Conservation (phyloP, 92 coral and sea anemone genomes). For the Heliopora coerulea region DNA sequence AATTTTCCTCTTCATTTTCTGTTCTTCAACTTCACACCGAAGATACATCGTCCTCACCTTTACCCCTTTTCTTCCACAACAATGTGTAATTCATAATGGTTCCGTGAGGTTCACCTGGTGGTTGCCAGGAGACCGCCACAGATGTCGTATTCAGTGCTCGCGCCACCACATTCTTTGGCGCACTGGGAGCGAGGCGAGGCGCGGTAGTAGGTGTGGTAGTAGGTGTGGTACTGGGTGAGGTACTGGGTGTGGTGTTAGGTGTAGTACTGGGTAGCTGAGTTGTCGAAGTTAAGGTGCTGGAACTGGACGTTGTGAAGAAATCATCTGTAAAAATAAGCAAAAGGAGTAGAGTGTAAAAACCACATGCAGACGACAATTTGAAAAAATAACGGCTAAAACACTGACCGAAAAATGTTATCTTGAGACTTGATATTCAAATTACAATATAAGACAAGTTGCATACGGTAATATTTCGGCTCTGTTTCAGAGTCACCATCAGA, state of each 20-base stretch:
- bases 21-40: too few relatives aligned
- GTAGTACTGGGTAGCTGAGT: not conserved
- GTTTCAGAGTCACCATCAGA: too few relatives aligned
- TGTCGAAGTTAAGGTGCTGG: constrained; percentile 43
- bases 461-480: too few relatives aligned
- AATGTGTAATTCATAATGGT: constrained; percentile 48
- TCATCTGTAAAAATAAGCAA: constrained; percentile 17
- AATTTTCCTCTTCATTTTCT: too few relatives aligned
- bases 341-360: too few relatives aligned
- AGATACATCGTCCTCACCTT: too few relatives aligned
- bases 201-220: constrained; percentile 36
- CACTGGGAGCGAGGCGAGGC: constrained; percentile 43
- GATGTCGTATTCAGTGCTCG: constrained; percentile 54
- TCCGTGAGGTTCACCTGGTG: constrained; percentile 58
- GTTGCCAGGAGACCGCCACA: constrained; percentile 67
- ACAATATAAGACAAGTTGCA: too few relatives aligned
- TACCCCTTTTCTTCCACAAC: not conserved
- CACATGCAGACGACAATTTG: too few relatives aligned
- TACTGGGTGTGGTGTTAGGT: constrained; percentile 4
- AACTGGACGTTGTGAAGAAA: constrained; percentile 5
- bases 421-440: too few relatives aligned
- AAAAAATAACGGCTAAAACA: too few relatives aligned
- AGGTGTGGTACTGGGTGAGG: constrained; percentile 7
- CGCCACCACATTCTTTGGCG: constrained; percentile 66
- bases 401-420: too few relatives aligned